Evolutionary conservation across 2,888 invertebrate species (phyloP), one percentile per base, ranked within the genome.

Genomic region (Agelastica alni): DNA sequence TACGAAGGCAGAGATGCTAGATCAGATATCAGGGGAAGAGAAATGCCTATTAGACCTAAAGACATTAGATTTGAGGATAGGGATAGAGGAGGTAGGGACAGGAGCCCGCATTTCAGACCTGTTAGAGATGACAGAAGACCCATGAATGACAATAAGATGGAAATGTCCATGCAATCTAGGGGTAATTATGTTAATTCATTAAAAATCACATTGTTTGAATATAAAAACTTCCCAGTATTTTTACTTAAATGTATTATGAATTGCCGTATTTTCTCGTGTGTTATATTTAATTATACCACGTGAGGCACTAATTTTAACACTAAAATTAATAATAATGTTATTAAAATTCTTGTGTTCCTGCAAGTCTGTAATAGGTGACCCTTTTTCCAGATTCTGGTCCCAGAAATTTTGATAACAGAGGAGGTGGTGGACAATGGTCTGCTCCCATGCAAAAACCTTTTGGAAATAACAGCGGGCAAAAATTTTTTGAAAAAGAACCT

Each of bases 21-120:
- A 36, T 49, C 54, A 6, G 49, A 36, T 6, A 14, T 26, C 5
- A 22, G 36, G 6, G 28, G 28, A 16, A 39, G 37, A 20, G 34
- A 34, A 54, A 17, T 60, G 22, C 56, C 57, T 3, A 48, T 57
- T 16, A 31, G 58, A 51, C 45, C 57, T 4, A 74, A 73, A 55
- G 73, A 72, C 6, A 52, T 62, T 6, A 36, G 75, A 14, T 75
- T 70, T 49, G 59, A 68, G 1, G 74, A 73, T 6, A 63, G 74
- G 14, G 62, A 65, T 12, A 32, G 53, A 31, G 26, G 53, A 17
- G 74, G 73, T 6, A 61, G 74, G 7, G 73, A 72, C 10, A 63
- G 74, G 14, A 73, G 73, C 47, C 74, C 74, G 3, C 73, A 72
- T 57, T 73, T 69, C 56, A 65, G 73, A 32, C 44, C 52, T 4